These are phyloP conservation scores for Scelioninae gen. 1 DNA, from an alignment of 2,888 invertebrate species.

Conservation along the genomic window DNA sequence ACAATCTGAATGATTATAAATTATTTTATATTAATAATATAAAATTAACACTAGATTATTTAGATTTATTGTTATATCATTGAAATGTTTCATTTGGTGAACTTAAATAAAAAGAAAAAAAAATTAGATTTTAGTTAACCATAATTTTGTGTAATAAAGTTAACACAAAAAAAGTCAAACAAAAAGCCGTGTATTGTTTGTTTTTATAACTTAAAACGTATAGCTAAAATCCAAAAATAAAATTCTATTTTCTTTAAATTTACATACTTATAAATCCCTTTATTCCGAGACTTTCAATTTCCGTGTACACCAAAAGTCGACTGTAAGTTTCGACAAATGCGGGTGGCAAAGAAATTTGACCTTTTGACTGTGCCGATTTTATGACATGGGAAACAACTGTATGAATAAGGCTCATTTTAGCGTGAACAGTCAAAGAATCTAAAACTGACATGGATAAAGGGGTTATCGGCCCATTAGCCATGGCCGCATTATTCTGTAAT, in stretches of 20 bases:
- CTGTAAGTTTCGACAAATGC: constrained; percentile 98
- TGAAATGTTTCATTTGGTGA: too few species aligned
- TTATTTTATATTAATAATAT: too few species aligned
- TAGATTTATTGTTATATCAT: too few species aligned
- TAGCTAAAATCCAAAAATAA: too few species aligned
- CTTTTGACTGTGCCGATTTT: constrained; percentile 94
- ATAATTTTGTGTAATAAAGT: too few species aligned
- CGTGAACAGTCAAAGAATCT: constrained; percentile 97
- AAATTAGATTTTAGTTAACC: too few species aligned
- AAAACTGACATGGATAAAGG: constrained; percentile 96
- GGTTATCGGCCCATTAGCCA: constrained; percentile 89
- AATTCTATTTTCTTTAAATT: too few species aligned
- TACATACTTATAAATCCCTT: constrained; percentile 96
- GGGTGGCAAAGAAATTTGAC: constrained; percentile 93
- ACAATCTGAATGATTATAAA: background rate
- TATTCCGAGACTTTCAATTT: constrained; percentile 97
- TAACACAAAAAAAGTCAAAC: too few species aligned
- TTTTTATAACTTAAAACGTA: constrained; percentile 11
- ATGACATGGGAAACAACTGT: constrained; percentile 95
- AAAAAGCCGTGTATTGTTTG: too few species aligned
- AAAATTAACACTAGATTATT: too few species aligned
- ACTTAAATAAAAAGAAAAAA: too few species aligned
- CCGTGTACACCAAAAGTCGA: constrained; percentile 95
- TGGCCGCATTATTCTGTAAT: constrained; percentile 85
- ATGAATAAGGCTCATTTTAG: constrained; percentile 96